Percentiles rank a stretch among this genome's conserved stretches.
Conservation (phyloP, 1,140 invertebrate genomes). For the Drosophila ohnishii region DNA sequence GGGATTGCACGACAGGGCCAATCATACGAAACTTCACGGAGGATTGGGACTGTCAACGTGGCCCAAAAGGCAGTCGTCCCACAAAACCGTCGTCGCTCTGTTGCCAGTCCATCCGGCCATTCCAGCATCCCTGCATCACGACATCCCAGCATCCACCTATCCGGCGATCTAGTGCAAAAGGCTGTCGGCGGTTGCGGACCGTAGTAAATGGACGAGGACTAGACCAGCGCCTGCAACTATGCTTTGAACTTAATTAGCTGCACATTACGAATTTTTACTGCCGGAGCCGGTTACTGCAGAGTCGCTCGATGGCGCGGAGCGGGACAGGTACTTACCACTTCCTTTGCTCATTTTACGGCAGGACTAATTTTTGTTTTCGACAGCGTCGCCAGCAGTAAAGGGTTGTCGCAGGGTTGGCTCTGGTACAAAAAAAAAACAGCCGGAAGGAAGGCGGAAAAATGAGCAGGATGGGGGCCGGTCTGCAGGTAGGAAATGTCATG, state of each 20-base stretch:
- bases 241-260: conserved; percentile 81
- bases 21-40: conserved; percentile 43
- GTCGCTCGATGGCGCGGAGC: conserved; percentile 31
- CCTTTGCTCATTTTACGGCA: conserved; percentile 78
- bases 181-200: conserved; percentile 15
- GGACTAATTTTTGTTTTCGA: conserved; percentile 80
- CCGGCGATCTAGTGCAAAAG: conserved; percentile 10
- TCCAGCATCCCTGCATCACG: neutral
- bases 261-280: conserved; percentile 81
- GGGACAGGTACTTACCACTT: conserved; percentile 72
- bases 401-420: conserved; percentile 23
- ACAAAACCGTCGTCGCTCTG: neutral
- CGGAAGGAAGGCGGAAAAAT: conserved; percentile 6
- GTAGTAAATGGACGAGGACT: conserved; percentile 20
- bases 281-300: conserved; percentile 57
- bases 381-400: conserved; percentile 64
- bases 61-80: neutral
- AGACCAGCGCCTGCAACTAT: conserved; percentile 64
- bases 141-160: conserved; percentile 1
- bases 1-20: conserved; percentile 23
- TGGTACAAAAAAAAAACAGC: conserved; percentile 1
- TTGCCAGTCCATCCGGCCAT: conserved; percentile 1
- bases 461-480: conserved; percentile 8
- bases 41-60: conserved; percentile 41
- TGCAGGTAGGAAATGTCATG: conserved; percentile 73